phyloP scores from a whole-genome alignment of 2,888 invertebrate species.

The Resseliella maxima region DNA sequence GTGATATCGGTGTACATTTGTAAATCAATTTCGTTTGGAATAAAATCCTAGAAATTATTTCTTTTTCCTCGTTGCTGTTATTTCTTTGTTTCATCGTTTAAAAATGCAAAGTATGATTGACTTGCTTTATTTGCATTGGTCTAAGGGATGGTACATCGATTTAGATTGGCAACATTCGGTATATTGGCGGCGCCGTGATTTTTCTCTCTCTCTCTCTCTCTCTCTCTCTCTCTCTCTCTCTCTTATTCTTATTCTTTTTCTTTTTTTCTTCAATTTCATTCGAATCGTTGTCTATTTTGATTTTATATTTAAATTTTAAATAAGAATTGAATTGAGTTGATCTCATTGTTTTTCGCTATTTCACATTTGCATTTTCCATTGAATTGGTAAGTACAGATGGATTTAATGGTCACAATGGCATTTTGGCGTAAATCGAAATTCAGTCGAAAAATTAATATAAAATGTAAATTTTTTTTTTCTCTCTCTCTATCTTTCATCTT shows the following conservation, averaged over 20 bases:
- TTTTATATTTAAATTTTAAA: slow-evolving; percentile 49
- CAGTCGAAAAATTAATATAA: slow-evolving; percentile 36
- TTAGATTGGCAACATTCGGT: slow-evolving; percentile 12
- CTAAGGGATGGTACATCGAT: background rate
- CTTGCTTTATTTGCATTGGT: background rate
- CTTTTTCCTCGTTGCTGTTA: too few relatives aligned
- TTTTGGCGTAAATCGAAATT: slow-evolving; percentile 23
- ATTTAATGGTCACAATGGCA: background rate
- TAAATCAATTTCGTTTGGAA: too few relatives aligned
- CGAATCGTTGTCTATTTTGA: slow-evolving; percentile 5
- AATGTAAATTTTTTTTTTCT: slow-evolving; percentile 26
- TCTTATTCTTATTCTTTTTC: too few relatives aligned
- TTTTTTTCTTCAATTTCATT: too few relatives aligned
- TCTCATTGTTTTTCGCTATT: background rate
- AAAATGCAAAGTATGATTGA: background rate
- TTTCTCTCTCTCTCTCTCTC: background rate
- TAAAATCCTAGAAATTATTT: too few relatives aligned
- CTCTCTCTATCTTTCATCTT: background rate
- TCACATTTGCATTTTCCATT: slow-evolving; percentile 18
- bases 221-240: background rate
- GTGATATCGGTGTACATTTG: too few relatives aligned
- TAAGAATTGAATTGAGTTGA: slow-evolving; percentile 20
- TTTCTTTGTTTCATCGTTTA: too few relatives aligned
- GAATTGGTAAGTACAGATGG: background rate
- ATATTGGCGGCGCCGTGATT: background rate